A percentile compares a stretch with the other conserved stretches of the same genome.
phyloP scores from a whole-genome alignment of 2,113 vertebrate genomes.

The Caranx melampygus region DNA sequence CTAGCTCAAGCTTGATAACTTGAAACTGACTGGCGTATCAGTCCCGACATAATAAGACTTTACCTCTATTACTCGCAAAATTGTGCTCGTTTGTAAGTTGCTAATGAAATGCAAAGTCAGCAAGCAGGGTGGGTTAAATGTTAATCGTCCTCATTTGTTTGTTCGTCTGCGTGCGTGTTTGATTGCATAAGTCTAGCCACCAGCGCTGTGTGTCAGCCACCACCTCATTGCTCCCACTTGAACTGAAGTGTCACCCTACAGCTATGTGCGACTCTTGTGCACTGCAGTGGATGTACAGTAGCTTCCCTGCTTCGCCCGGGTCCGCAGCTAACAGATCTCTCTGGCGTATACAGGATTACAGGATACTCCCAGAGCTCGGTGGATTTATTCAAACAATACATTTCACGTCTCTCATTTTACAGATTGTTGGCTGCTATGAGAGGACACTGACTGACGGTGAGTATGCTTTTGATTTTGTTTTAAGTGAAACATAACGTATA shows the following conservation, averaged over 20 bases:
- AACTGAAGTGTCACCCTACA: slow-evolving; percentile 44
- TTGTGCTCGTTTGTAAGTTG: background rate
- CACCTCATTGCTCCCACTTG: slow-evolving; percentile 58
- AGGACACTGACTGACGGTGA: slow-evolving; percentile 56
- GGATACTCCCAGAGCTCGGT: background rate
- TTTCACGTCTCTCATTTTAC: slow-evolving; percentile 16
- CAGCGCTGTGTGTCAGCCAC: slow-evolving; percentile 66
- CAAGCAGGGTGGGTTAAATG: background rate
- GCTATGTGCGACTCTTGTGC: slow-evolving; percentile 37
- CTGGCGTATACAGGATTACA: background rate
- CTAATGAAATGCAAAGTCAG: background rate
- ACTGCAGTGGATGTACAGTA: slow-evolving; percentile 37
- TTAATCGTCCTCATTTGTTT: background rate
- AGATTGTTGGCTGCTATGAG: slow-evolving; percentile 53
- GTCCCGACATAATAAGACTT: background rate
- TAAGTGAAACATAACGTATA: background rate
- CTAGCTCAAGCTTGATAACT: slow-evolving; percentile 20
- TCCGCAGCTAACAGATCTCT: slow-evolving; percentile 31
- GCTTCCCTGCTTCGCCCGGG: slow-evolving; percentile 18
- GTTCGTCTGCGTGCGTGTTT: slow-evolving; percentile 33
- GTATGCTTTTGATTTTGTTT: background rate
- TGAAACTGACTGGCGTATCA: background rate
- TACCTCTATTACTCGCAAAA: background rate
- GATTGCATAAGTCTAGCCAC: slow-evolving; percentile 69
- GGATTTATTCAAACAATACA: background rate